Evolutionary conservation across 2,113 vertebrate genomes (phyloP).

Genomic region (Prolemur simus): DNA sequence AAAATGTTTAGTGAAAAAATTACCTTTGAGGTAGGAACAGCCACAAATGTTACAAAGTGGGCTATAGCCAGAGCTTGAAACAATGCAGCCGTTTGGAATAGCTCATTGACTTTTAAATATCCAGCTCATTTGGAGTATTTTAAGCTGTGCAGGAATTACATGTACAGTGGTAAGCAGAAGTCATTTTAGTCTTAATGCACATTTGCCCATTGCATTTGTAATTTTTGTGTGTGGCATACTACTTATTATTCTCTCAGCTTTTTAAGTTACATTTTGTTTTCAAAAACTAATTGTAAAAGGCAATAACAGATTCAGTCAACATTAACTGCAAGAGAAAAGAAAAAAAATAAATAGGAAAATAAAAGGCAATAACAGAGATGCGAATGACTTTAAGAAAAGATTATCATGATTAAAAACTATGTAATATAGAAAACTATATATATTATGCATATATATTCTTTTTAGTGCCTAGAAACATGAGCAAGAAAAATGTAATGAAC

Average conservation of each 20-base stretch:
- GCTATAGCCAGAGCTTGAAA: conserved; percentile 29
- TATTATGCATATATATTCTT: background rate
- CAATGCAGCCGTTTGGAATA: conserved; percentile 35
- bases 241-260: background rate
- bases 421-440: background rate
- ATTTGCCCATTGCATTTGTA: background rate
- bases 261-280: conserved; percentile 32
- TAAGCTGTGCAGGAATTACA: conserved; percentile 5
- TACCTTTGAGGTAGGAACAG: background rate
- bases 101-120: conserved; percentile 66
- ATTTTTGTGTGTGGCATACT: background rate
- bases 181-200: background rate
- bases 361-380: background rate
- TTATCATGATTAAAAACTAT: background rate
- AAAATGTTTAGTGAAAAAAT: conserved; percentile 52
- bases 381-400: background rate
- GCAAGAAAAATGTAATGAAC: background rate
- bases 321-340: too few relatives aligned
- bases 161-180: background rate
- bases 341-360: background rate
- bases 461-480: background rate
- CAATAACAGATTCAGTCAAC: background rate
- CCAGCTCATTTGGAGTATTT: conserved; percentile 22
- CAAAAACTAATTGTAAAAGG: conserved; percentile 27
- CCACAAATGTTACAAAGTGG: background rate